Percentiles rank a stretch among this genome's conserved stretches.
Conservation (phyloP, 2,797 vertebrate genomes). For the Peromyscus aztecus region DNA sequence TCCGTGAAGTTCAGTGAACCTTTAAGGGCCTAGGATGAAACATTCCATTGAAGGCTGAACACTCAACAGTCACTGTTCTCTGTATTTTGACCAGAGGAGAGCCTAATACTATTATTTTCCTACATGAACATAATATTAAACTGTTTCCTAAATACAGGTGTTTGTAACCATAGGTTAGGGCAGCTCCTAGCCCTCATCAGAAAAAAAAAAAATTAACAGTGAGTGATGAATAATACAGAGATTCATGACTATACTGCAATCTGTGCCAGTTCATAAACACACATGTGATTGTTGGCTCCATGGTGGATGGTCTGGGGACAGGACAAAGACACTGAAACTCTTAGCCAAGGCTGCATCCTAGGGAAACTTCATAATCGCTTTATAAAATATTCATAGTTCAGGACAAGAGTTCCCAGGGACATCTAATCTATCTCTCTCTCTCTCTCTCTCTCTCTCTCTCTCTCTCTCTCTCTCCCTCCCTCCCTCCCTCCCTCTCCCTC, state of each 20-base stretch:
- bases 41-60: neutral
- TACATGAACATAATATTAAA: neutral
- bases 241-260: neutral
- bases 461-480: too few relatives aligned
- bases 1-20: neutral
- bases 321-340: neutral
- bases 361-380: neutral
- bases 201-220: neutral
- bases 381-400: neutral
- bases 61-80: neutral
- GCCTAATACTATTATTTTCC: neutral
- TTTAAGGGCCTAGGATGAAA: neutral
- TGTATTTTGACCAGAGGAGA: neutral
- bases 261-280: neutral
- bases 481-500: too few relatives aligned
- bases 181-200: neutral
- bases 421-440: neutral
- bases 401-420: neutral
- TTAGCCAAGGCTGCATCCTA: neutral
- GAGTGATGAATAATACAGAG: neutral
- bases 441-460: too few relatives aligned
- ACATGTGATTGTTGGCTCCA: accelerated
- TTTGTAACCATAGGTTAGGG: neutral
- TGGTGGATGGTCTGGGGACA: accelerated
- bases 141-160: neutral